These are phyloP conservation scores for Hydropotes inermis DNA, from an alignment of 2,113 vertebrate species.

Conservation along the genomic window DNA sequence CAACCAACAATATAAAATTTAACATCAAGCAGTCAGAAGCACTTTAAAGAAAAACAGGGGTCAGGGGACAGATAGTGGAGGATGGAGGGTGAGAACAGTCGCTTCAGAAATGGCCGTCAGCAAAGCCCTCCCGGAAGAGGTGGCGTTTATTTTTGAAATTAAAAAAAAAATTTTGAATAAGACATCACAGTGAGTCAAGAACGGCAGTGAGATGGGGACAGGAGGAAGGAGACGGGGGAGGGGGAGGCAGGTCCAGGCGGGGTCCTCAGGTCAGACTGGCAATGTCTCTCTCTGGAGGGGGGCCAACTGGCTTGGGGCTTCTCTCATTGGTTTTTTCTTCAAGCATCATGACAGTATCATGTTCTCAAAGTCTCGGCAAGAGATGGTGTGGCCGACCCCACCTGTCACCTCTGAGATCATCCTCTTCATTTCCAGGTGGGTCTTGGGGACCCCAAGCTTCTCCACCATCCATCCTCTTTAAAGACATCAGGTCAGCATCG, in stretches of 20 bases:
- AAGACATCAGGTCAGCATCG: constrained; percentile 96
- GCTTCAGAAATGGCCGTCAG: not conserved
- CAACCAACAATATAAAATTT: not conserved
- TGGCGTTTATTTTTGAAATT: not conserved
- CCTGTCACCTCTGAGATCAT: constrained; percentile 97
- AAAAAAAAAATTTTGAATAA: not conserved
- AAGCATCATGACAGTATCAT: constrained; percentile 98
- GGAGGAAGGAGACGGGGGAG: not conserved
- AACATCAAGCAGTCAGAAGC: not conserved
- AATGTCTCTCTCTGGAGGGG: constrained; percentile 95
- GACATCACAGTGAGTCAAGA: constrained; percentile 52
- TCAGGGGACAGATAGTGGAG: not conserved
- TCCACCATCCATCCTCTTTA: constrained; percentile 96
- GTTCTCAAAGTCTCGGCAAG: constrained; percentile 96
- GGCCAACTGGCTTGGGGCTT: constrained; percentile 86
- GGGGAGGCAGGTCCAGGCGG: not conserved
- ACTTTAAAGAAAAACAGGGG: not conserved
- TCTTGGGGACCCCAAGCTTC: constrained; percentile 95
- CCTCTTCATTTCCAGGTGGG: constrained; percentile 97
- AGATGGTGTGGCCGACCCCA: constrained; percentile 91
- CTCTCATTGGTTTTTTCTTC: constrained; percentile 93
- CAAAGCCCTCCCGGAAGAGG: not conserved
- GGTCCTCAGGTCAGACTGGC: constrained; percentile 90
- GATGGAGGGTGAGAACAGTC: not conserved
- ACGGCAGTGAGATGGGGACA: not conserved